These are phyloP conservation scores for Heterodera schachtii DNA, from an alignment of 1,140 invertebrate species.

Conservation along the genomic window DNA sequence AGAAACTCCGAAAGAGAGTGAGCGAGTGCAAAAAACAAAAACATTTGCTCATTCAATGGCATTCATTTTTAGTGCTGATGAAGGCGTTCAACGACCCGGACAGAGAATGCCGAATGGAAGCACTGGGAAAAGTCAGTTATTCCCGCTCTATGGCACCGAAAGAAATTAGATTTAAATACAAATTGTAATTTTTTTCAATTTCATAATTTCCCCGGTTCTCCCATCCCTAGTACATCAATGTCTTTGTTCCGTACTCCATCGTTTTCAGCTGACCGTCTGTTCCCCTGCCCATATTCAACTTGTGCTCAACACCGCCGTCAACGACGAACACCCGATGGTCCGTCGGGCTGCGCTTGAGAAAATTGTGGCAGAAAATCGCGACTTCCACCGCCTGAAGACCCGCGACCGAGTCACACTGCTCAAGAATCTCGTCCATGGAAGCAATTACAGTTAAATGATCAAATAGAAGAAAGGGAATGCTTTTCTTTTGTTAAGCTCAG, in stretches of 20 bases:
- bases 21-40: not conserved
- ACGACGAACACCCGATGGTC: constrained; percentile 22
- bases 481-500: constrained; percentile 16
- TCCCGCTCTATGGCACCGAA: too few species aligned
- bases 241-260: too few species aligned
- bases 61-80: constrained; percentile 31
- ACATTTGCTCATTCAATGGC: not conserved
- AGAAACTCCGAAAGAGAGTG: constrained; percentile 34
- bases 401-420: not conserved
- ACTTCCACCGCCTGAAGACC: not conserved
- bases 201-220: too few species aligned
- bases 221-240: too few species aligned
- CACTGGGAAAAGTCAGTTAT: constrained; percentile 11
- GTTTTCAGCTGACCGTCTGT: constrained; percentile 15
- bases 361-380: constrained; percentile 10
- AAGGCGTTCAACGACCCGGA: constrained; percentile 14
- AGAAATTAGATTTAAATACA: too few species aligned
- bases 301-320: constrained; percentile 11
- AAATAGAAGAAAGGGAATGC: not conserved
- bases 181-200: too few species aligned
- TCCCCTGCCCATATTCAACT: constrained; percentile 23
- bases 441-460: constrained; percentile 6
- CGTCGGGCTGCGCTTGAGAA: constrained; percentile 25
- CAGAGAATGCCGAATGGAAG: constrained; percentile 25
- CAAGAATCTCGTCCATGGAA: constrained; percentile 11